Conservation (phyloP, 2,797 vertebrate species). For the Octomys mimax region DNA sequence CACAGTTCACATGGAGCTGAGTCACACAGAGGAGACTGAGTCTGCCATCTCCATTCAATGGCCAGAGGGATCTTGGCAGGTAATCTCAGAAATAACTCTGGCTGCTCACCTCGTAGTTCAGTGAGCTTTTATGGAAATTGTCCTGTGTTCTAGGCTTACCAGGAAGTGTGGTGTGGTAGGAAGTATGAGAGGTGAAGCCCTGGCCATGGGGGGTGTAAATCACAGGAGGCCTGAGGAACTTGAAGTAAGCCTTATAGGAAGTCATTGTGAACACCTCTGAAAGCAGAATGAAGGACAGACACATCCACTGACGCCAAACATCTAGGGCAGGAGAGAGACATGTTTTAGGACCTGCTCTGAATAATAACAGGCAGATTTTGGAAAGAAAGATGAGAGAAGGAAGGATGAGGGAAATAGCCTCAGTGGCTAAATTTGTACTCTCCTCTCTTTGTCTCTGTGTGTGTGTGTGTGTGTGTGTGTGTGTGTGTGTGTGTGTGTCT, state of each 20-base stretch:
- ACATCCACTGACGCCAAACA: neutral
- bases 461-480: too few relatives aligned
- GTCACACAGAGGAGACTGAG: neutral
- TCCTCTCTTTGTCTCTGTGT: neutral
- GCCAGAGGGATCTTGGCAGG: neutral
- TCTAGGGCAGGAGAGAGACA: neutral
- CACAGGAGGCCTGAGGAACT: neutral
- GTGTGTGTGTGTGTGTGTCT: too few relatives aligned
- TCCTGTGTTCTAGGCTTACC: neutral
- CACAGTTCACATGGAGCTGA: neutral
- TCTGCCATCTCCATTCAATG: neutral
- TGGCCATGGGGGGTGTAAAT: neutral
- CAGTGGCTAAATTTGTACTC: neutral
- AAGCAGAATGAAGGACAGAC: conserved; percentile 50
- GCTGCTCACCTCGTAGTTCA: neutral
- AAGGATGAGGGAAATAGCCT: conserved; percentile 36
- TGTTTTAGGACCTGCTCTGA: conserved; percentile 32
- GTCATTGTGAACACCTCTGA: neutral
- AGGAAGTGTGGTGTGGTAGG: neutral
- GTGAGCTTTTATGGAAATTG: neutral
- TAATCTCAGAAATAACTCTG: neutral
- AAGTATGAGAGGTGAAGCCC: neutral
- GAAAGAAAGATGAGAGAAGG: conserved; percentile 28
- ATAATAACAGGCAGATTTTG: conserved; percentile 30
- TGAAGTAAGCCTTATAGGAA: neutral